Evolutionary conservation across 2,888 invertebrate genomes (phyloP).

Genomic region (Masnerella sp.): DNA sequence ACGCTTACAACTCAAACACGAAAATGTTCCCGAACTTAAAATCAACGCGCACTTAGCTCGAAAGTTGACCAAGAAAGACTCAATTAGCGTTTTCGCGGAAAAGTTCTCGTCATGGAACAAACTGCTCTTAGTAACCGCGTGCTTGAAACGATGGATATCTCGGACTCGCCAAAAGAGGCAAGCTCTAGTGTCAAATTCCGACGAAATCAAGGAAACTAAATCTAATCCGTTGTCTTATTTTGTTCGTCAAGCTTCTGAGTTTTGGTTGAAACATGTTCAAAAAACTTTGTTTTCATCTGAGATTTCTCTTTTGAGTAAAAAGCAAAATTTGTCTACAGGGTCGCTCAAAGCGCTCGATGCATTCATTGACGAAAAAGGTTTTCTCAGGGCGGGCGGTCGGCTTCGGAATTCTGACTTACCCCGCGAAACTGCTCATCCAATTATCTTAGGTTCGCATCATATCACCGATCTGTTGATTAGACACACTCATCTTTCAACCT

Average conservation of each 20-base stretch:
- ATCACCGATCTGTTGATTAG: not conserved
- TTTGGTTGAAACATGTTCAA: conserved; percentile 3
- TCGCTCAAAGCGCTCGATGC: not conserved
- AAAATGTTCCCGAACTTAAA: not conserved
- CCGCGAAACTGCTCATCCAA: not conserved
- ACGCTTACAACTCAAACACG: too few relatives aligned
- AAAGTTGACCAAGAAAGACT: too few relatives aligned
- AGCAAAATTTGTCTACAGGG: not conserved
- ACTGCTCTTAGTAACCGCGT: not conserved
- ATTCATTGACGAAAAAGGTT: not conserved
- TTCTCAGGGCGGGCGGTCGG: conserved; percentile 3
- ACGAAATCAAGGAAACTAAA: too few relatives aligned
- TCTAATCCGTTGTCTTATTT: too few relatives aligned
- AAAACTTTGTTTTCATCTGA: not conserved
- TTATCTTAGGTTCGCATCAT: conserved; percentile 4
- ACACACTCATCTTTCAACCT: not conserved
- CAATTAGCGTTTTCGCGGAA: too few relatives aligned
- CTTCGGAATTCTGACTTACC: not conserved
- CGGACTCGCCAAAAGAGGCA: not conserved
- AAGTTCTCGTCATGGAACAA: not conserved
- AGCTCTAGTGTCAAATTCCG: too few relatives aligned
- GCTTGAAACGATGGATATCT: not conserved
- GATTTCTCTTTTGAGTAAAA: not conserved
- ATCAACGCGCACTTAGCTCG: not conserved
- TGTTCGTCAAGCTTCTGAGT: not conserved